Base-by-base conservation (phyloP, 2,888 invertebrate species). In the Dicyrtoma fusca region DNA sequence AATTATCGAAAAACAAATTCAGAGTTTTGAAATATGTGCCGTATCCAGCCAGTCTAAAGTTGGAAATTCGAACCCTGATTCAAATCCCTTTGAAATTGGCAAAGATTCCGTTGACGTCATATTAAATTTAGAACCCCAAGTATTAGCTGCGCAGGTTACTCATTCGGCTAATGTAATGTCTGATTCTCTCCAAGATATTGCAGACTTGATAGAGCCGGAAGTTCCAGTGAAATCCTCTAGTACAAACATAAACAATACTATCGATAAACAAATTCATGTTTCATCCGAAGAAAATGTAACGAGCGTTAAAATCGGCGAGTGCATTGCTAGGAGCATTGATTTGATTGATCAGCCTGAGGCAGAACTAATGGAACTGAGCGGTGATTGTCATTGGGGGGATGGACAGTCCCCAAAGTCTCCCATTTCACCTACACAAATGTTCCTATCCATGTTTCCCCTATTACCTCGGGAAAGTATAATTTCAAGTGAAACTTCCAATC, bases 401-500 rank as follows among this genome's bases (percentile, higher is more conserved):
- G 72, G 69, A 6, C 71, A 73, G 44, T 78, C 79, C 3, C 77
- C 80, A 14, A 79, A 79, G 72, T 79, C 79, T 45, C 79, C 79
- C 0, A 79, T 80, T 19, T 80, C 80, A 10, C 80, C 80, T 11
- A 80, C 80, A 5, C 79, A 80, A 74, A 80, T 80, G 78, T 80
- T 79, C 59, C 72, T 80, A 0, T 79, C 75, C 17, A 80, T 80
- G 73, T 80, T 80, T 71, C 80, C 80, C 1, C 72, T 80, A 8
- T 70, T 79, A 10, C 78, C 79, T 5, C 65, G 78, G 44, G 80
- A 80, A 53, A 76, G 70, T 51, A 72, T 75, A 25, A 66, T 71
- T 44, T 21, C 71, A 1, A 71, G 74, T 8, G 74, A 70, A 47
- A 34, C n/a, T 17, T 55, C 69, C 19, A 34, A 55, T 55, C 14